Evolutionary conservation across 2,797 vertebrate genomes (phyloP), one percentile per base, ranked within the genome.

Genomic region (Protosalanx chinensis): DNA sequence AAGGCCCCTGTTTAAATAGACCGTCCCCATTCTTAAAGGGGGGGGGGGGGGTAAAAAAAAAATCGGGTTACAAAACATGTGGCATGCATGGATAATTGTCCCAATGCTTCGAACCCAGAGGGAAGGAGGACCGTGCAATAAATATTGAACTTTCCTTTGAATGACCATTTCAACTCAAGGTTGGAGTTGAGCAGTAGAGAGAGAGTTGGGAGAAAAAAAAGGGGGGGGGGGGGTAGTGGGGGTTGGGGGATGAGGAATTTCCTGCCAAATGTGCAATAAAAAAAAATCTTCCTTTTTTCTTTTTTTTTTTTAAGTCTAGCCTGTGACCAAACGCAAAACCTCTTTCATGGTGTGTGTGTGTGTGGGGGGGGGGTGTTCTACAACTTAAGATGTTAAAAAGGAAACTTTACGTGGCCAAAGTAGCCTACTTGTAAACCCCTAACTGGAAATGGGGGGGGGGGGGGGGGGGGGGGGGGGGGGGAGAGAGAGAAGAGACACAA

Each of bases 251-350:
- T 32, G 84, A 93, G 88, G 87, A 90, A 94, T 93, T 93, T 92
- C 92, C 92, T 94, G 93, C 88, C 93, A 91, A 87, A 91, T 92
- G 91, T 93, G 91, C 91, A 93, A 91, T 91, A 88, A 92, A 92
- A 90, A 84, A 84, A 89, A 87, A 76, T 27, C 1, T 27, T 27
- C 1, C 1, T 27, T 27, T 27, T 27, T 27, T 27, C 1, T 27
- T 27, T 27, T 27, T 27, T 27, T 27, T 27, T 27, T 27, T 27
- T 27, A 76, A 29, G 81, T 87, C 91, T 81, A 91, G 85, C 85
- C 89, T 82, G 82, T 87, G 80, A 87, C 72, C 81, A 87, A 75
- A 41, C 66, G 60, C 72, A 61, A 60, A 66, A 64, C 27, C 81
- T 79, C 82, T 82, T 81, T 86, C 64, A 67, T 66, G 16, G 7